A percentile compares a stretch with the other conserved stretches of the same genome.
These are phyloP conservation scores for Bicyclus anynana DNA, from an alignment of 1,140 invertebrate genomes.

Conservation along the genomic window DNA sequence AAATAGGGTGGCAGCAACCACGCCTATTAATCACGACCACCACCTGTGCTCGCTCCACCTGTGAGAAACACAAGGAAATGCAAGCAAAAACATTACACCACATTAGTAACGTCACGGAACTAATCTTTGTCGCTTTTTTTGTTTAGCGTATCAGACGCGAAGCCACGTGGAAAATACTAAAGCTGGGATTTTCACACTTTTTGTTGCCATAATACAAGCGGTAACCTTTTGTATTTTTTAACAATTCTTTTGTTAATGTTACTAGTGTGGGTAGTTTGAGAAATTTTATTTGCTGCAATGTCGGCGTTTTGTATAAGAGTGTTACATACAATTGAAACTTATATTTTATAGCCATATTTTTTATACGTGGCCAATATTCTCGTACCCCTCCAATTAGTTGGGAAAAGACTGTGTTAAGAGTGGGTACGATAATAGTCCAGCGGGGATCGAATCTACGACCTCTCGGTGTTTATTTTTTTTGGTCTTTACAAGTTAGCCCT, in stretches of 20 bases:
- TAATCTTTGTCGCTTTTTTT: conserved; percentile 7
- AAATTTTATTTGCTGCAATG: not conserved
- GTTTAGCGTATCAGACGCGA: conserved; percentile 20
- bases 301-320: not conserved
- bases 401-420: too few relatives aligned
- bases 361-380: too few relatives aligned
- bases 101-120: conserved; percentile 24
- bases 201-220: conserved; percentile 9
- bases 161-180: conserved; percentile 26
- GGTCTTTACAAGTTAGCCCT: too few relatives aligned
- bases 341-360: too few relatives aligned
- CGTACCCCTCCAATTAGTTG: too few relatives aligned
- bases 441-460: too few relatives aligned
- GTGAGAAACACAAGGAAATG: conserved; percentile 33
- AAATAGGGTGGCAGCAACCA: conserved; percentile 47
- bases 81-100: conserved; percentile 40
- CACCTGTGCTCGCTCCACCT: conserved; percentile 33
- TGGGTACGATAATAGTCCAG: too few relatives aligned
- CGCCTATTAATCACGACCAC: conserved; percentile 52
- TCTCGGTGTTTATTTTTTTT: too few relatives aligned
- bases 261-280: not conserved
- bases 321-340: too few relatives aligned
- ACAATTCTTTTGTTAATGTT: conserved; percentile 7
- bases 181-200: conserved; percentile 24
- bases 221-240: conserved; percentile 8